phyloP scores from a whole-genome alignment of 2,888 invertebrate genomes.

The Fragum sueziense region DNA sequence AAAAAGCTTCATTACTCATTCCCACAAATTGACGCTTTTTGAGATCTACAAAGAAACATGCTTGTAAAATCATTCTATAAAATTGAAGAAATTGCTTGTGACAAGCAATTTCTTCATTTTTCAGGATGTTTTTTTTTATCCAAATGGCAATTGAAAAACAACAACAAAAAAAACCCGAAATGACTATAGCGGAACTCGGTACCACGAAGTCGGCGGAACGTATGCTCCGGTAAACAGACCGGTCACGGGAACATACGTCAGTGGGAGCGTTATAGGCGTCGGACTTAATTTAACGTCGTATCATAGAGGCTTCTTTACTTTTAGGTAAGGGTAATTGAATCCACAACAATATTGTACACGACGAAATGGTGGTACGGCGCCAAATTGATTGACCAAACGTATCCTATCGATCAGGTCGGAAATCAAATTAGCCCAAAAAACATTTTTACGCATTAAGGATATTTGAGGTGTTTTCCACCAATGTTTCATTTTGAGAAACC shows the following conservation, averaged over 20 bases:
- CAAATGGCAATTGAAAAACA: no score
- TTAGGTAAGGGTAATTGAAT: neutral
- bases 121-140: neutral
- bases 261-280: neutral
- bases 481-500: no score
- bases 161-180: no score
- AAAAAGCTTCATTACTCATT: neutral
- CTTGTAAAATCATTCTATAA: neutral
- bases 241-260: slow-evolving; percentile 5
- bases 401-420: no score
- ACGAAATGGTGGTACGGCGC: no score
- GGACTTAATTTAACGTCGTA: neutral
- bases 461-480: no score
- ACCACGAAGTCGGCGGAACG: slow-evolving; percentile 7
- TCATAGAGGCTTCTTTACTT: slow-evolving; percentile 5
- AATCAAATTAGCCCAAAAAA: no score
- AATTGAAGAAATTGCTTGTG: neutral
- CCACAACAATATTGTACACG: no score
- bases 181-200: neutral
- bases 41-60: neutral
- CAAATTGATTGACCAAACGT: no score
- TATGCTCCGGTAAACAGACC: neutral
- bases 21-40: neutral
- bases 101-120: neutral
- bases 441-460: no score